These are phyloP conservation scores for Helicoverpa assulta DNA, from an alignment of 2,888 invertebrate species.

Conservation along the genomic window DNA sequence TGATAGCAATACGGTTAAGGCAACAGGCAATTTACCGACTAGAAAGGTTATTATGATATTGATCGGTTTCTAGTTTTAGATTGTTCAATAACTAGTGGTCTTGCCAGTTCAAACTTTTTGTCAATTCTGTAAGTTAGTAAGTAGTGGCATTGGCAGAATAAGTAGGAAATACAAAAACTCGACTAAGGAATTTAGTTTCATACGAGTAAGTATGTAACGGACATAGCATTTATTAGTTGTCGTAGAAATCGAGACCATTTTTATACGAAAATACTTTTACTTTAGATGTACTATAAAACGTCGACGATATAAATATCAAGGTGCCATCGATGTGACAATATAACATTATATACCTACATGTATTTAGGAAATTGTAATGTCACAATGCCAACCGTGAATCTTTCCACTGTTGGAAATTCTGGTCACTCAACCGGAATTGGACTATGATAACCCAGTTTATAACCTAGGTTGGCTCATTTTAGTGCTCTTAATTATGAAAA, in stretches of 20 bases:
- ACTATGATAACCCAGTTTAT: conserved; percentile 32
- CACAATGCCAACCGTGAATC: conserved; percentile 27
- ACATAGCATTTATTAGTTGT: conserved; percentile 2
- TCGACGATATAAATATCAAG: conserved; percentile 32
- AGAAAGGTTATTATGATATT: not conserved
- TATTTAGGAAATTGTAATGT: conserved; percentile 46
- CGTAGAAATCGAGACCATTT: conserved; percentile 46
- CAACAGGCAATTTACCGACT: conserved; percentile 16
- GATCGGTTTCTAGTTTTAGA: not conserved
- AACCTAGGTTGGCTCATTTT: not conserved
- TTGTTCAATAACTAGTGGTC: not conserved
- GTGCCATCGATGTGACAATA: conserved; percentile 27
- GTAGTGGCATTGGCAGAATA: not conserved
- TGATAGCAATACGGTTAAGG: not conserved
- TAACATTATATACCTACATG: conserved; percentile 40
- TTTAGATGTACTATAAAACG: conserved; percentile 47
- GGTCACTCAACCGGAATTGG: conserved; percentile 36
- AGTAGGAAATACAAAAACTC: not conserved
- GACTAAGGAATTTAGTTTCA: conserved; percentile 35
- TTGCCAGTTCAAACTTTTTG: not conserved
- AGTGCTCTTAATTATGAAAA: conserved; percentile 13
- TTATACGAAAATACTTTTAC: conserved; percentile 60
- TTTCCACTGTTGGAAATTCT: conserved; percentile 37
- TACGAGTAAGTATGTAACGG: conserved; percentile 5
- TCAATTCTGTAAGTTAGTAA: not conserved